Evolutionary conservation across 2,113 vertebrate species (phyloP).

Genomic region (Ictalurus punctatus): DNA sequence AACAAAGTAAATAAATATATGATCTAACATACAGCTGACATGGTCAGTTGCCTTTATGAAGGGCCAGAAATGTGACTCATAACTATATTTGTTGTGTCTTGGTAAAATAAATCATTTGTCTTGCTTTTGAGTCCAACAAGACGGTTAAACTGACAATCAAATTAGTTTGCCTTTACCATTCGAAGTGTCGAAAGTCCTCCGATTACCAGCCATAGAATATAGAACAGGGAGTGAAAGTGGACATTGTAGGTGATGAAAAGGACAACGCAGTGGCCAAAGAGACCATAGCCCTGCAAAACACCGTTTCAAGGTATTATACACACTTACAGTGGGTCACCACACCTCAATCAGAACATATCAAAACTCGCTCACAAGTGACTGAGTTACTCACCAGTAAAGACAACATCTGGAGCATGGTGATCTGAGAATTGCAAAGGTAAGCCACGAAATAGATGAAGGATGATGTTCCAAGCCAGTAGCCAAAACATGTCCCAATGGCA

Average conservation of each 20-base stretch:
- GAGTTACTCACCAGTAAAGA: slow-evolving; percentile 66
- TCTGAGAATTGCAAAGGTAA: slow-evolving; percentile 94
- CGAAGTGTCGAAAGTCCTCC: slow-evolving; percentile 92
- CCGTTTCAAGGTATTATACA: background rate
- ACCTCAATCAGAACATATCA: background rate
- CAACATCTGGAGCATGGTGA: slow-evolving; percentile 97
- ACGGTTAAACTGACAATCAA: background rate
- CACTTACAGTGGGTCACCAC: background rate
- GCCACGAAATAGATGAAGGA: slow-evolving; percentile 96
- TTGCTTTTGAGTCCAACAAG: background rate
- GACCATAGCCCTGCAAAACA: slow-evolving; percentile 86
- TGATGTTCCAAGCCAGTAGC: slow-evolving; percentile 94
- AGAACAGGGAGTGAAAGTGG: slow-evolving; percentile 97
- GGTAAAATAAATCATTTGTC: background rate
- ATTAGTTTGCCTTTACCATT: slow-evolving; percentile 78
- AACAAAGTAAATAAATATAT: background rate
- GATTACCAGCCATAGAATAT: slow-evolving; percentile 88
- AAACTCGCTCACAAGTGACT: background rate
- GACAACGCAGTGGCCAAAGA: slow-evolving; percentile 94
- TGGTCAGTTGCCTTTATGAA: background rate
- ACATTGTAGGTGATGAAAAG: slow-evolving; percentile 94
- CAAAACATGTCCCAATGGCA: slow-evolving; percentile 96
- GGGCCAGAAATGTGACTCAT: background rate
- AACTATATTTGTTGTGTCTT: background rate
- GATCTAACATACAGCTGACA: background rate